Evolutionary conservation across 2,113 vertebrate species (phyloP).

Genomic region (Catharus bicknelli): DNA sequence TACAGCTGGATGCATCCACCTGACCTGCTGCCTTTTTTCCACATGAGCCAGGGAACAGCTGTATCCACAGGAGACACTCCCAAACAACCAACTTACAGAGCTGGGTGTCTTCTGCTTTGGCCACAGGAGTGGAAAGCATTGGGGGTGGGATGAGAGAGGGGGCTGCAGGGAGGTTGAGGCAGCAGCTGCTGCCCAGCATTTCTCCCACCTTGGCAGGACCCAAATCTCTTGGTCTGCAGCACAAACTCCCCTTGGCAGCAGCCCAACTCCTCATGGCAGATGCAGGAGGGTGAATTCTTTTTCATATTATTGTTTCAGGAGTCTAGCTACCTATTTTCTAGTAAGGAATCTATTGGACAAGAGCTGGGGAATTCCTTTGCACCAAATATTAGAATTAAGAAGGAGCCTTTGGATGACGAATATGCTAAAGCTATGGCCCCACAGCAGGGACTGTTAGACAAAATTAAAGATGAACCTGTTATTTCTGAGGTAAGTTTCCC

Average conservation of each 20-base stretch:
- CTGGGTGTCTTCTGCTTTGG: conserved; percentile 53
- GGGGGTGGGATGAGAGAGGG: conserved; percentile 38
- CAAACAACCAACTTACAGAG: conserved; percentile 34
- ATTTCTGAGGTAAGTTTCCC: conserved; percentile 81
- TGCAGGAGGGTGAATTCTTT: conserved; percentile 74
- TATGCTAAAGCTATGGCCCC: conserved; percentile 88
- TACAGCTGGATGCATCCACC: conserved; percentile 54
- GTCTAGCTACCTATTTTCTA: conserved; percentile 78
- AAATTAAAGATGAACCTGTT: conserved; percentile 93
- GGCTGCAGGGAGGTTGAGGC: conserved; percentile 50
- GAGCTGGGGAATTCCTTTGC: conserved; percentile 81
- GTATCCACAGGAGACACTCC: conserved; percentile 29
- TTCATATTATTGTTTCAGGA: conserved; percentile 80
- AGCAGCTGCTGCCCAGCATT: conserved; percentile 33
- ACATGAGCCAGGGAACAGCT: conserved; percentile 56
- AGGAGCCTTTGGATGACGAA: conserved; percentile 93
- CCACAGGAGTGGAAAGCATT: conserved; percentile 25
- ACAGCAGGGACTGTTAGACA: conserved; percentile 78
- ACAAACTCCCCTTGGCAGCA: conserved; percentile 55
- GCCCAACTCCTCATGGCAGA: conserved; percentile 63
- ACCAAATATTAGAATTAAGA: conserved; percentile 88
- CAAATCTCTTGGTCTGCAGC: conserved; percentile 49
- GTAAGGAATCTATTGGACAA: conserved; percentile 82
- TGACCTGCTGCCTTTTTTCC: conserved; percentile 60
- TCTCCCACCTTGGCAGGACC: conserved; percentile 61